A percentile compares a stretch with the other conserved stretches of the same genome.
Conservation (phyloP, 2,113 vertebrate genomes). For the Puma concolor region DNA sequence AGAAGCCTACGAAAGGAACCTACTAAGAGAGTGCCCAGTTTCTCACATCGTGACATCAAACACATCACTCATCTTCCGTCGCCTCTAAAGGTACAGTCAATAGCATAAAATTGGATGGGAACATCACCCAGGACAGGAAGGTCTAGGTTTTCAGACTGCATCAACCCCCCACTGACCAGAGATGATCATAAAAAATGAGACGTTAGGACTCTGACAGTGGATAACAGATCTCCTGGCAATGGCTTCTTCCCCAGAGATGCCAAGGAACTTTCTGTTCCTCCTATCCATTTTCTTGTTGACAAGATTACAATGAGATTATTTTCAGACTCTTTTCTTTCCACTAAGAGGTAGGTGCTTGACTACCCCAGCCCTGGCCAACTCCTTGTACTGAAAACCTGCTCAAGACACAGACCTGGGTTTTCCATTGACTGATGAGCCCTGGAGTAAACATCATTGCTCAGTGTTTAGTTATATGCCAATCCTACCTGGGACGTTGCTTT, state of each 20-base stretch:
- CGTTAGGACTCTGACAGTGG: neutral
- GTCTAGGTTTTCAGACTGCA: neutral
- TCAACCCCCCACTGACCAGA: neutral
- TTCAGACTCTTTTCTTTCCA: constrained; percentile 66
- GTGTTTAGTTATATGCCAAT: constrained; percentile 30
- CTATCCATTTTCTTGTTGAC: constrained; percentile 59
- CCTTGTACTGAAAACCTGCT: neutral
- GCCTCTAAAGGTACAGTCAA: constrained; percentile 11
- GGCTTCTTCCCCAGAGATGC: neutral
- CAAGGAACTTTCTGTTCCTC: constrained; percentile 55
- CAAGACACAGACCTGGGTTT: constrained; percentile 38
- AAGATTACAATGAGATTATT: constrained; percentile 70
- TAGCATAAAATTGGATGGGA: neutral
- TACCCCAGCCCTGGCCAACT: constrained; percentile 41
- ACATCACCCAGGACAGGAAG: constrained; percentile 9
- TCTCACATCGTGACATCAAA: neutral
- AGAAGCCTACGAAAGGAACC: constrained; percentile 50
- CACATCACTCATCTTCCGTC: constrained; percentile 7
- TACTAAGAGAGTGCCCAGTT: neutral
- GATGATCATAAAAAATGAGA: neutral
- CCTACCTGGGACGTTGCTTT: constrained; percentile 59
- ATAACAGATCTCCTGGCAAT: neutral
- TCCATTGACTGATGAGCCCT: constrained; percentile 14
- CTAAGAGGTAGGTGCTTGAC: constrained; percentile 27
- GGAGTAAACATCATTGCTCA: constrained; percentile 15